Evolutionary conservation across 1,140 invertebrate species (phyloP).

Genomic region (Cyphomyrmex costatus): DNA sequence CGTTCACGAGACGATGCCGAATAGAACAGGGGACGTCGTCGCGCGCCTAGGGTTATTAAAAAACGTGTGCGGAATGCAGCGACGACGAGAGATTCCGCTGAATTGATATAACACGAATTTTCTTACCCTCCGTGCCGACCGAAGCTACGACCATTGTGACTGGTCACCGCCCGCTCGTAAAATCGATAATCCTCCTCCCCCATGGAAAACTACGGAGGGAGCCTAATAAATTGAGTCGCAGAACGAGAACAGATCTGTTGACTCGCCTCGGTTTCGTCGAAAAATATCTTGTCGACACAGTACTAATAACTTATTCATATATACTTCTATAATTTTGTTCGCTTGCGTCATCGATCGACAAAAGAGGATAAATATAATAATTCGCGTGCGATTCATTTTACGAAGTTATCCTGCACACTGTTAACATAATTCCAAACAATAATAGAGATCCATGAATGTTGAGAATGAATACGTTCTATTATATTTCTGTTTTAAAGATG

Average conservation of each 20-base stretch:
- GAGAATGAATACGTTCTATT: not conserved
- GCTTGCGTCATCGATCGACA: not conserved
- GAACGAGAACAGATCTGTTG: slow-evolving; percentile 19
- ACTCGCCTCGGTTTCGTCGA: not conserved
- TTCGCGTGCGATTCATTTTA: not conserved
- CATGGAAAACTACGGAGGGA: slow-evolving; percentile 22
- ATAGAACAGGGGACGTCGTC: not conserved
- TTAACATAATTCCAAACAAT: not conserved
- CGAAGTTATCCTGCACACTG: not conserved
- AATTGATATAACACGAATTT: slow-evolving; percentile 54
- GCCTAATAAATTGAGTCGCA: slow-evolving; percentile 43
- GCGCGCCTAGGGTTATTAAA: slow-evolving; percentile 34
- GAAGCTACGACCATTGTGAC: slow-evolving; percentile 9
- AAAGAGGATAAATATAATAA: slow-evolving; percentile 7
- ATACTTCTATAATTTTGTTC: not conserved
- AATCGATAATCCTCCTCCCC: slow-evolving; percentile 53
- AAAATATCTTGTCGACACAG: slow-evolving; percentile 2
- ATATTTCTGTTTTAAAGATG: too few species aligned
- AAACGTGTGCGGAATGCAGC: slow-evolving; percentile 55
- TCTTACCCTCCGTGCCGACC: slow-evolving; percentile 31
- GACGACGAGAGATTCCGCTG: not conserved
- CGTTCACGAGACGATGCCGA: not conserved
- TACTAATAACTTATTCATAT: slow-evolving; percentile 37
- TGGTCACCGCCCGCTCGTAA: slow-evolving; percentile 53
- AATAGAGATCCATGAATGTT: not conserved